Conservation (phyloP, 2,888 invertebrate species). For the Carcina quercana region DNA sequence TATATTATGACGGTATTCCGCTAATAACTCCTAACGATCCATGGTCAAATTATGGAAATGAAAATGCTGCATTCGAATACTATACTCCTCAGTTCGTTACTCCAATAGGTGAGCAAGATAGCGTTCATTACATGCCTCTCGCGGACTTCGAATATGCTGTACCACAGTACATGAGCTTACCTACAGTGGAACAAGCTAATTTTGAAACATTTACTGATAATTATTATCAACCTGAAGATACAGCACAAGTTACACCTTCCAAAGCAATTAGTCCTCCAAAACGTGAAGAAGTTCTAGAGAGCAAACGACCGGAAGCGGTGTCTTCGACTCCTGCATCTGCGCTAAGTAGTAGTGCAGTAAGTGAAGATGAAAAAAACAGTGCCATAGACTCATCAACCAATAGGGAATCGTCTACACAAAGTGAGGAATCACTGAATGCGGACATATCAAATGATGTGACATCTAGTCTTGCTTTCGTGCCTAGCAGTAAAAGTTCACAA, state of each 20-base stretch:
- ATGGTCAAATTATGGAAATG: conserved; percentile 53
- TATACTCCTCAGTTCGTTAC: conserved; percentile 52
- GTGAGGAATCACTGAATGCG: conserved; percentile 59
- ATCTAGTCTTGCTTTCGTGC: conserved; percentile 64
- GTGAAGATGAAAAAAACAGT: conserved; percentile 39
- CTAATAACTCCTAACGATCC: conserved; percentile 60
- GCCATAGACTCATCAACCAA: conserved; percentile 28
- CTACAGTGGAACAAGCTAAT: conserved; percentile 42
- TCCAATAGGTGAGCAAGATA: conserved; percentile 38
- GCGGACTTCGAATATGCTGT: conserved; percentile 61
- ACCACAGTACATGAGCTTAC: conserved; percentile 62
- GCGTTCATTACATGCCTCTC: conserved; percentile 56
- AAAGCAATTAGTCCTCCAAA: conserved; percentile 20
- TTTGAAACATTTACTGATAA: conserved; percentile 29
- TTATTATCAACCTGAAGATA: conserved; percentile 21
- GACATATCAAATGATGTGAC: conserved; percentile 64
- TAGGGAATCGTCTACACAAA: conserved; percentile 47
- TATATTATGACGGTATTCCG: conserved; percentile 56
- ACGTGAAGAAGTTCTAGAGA: conserved; percentile 14
- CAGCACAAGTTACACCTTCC: conserved; percentile 20
- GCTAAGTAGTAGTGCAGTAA: conserved; percentile 29
- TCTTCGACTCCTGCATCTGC: conserved; percentile 16
- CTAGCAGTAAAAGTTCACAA: conserved; percentile 62
- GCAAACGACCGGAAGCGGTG: conserved; percentile 5
- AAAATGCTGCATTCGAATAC: conserved; percentile 50